phyloP scores from a whole-genome alignment of 1,140 invertebrate species.

The Lucilia sericata region DNA sequence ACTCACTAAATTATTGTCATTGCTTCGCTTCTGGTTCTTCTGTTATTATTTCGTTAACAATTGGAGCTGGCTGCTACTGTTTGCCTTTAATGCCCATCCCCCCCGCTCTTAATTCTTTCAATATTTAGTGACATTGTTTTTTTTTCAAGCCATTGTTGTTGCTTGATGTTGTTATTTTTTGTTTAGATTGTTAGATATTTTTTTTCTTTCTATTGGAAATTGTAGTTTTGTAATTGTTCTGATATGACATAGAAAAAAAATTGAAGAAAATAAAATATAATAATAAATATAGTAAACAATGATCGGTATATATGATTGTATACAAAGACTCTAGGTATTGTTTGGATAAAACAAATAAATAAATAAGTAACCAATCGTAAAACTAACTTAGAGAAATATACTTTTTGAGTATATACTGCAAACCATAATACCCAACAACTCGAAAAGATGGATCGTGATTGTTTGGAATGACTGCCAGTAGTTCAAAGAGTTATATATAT shows the following conservation, averaged over 20 bases:
- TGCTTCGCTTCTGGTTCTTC: neutral
- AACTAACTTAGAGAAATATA: neutral
- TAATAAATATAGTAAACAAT: neutral
- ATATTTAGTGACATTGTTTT: neutral
- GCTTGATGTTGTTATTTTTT: neutral
- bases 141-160: neutral
- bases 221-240: neutral
- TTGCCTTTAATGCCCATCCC: neutral
- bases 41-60: neutral
- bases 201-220: neutral
- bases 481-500: too few relatives aligned
- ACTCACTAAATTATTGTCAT: conserved; percentile 27
- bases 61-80: neutral
- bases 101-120: too few relatives aligned
- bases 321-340: neutral
- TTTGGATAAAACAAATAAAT: neutral
- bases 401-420: too few relatives aligned
- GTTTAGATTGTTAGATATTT: neutral
- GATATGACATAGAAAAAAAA: neutral
- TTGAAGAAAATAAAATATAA: neutral
- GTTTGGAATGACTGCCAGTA: too few relatives aligned
- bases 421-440: too few relatives aligned
- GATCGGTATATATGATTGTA: neutral
- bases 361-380: neutral
- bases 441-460: too few relatives aligned